Evolutionary conservation across 2,797 vertebrate genomes (phyloP), one percentile per base, ranked within the genome.

Genomic region (Sebastes variabilis): DNA sequence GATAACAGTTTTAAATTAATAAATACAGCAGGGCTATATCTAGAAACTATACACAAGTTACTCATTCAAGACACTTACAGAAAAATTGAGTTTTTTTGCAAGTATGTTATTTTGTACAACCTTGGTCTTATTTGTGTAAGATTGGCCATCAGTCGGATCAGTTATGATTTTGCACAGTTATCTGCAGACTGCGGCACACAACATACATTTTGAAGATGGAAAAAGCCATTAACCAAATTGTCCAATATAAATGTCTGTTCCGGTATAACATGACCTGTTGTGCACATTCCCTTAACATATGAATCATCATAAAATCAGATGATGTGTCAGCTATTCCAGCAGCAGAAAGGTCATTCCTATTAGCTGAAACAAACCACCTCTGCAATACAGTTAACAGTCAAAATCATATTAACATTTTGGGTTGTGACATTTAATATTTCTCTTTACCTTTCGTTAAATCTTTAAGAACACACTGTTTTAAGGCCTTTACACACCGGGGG

Each of bases 1-100:
- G 20, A 72, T 66, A 81, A 81, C 20, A 58, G 16, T 77, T 72
- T 42, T 25, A 64, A 66, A 75, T 73, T n/a, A 80, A 84, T 72
- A 82, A 81, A 86, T 84, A 80, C 12, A 87, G 30, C 14, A 68
- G 14, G 22, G 9, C 24, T 58, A 46, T 66, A 76, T 75, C 49
- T 77, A 89, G 12, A 82, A 34, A 74, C 29, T 73, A 80, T 29
- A 56, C 58, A 86, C 25, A 81, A 65, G 56, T 42, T 72, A 75
- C 32, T 72, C 59, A 84, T 77, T 59, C 16, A 82, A 30, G 62
- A 86, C 56, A 79, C 27, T 66, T 46, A 54, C 30, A 81, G 56
- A 22, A 74, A 36, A 62, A 30, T 18, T 73, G 12, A 18, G 4
- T 49, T 46, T n/a, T 34, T 54, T 54, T 62, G 1, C 56, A n/a